Evolutionary conservation across 1,140 invertebrate species (phyloP), one percentile per base, ranked within the genome.

Genomic region (Drosophila azteca): DNA sequence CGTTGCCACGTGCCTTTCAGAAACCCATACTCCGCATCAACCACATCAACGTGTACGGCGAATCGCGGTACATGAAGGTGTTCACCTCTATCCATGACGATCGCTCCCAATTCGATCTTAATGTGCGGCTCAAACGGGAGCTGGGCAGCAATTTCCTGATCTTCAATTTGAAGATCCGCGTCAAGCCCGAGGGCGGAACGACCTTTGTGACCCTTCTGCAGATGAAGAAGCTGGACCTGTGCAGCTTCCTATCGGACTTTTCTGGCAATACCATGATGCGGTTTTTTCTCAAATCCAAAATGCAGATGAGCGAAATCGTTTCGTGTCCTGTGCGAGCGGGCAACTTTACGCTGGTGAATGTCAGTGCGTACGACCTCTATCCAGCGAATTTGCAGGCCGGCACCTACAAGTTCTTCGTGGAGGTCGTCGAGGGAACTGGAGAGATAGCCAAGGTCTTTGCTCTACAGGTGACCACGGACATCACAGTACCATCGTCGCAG

Each of bases 111-210:
- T 87, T 87, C 24, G 64, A 69, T n/a, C n/a, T 87, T 0, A 45
- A 35, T 15, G 52, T 82, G 1, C 26, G 4, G 9, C 39, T 87
- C 1, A 53, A 46, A 2, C 58, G 64, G 2, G 49, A 77, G 13
- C 3, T 87, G 50, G 83, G 83, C 39, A 87, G 83, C n/a, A 87
- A 87, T 9, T 79, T 77, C 61, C 50, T 87, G 26, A 63, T 87
- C 13, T 61, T 87, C 48, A 88, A 88, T 46, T 8, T 69, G 0
- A 79, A 72, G 26, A 2, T 88, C 22, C 71, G 75, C 0, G 50
- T 45, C 0, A 51, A 65, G 15, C 29, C 61, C 1, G 4, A 54
- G 0, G 26, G 24, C 0, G 26, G 17, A 6, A 8, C 4, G 5
- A 6, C 5, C 0, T 87, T 64, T 13, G 53, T 49, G 9, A 72